phyloP scores from a whole-genome alignment of 2,888 invertebrate species.

The Tricholauxania praeusta region DNA sequence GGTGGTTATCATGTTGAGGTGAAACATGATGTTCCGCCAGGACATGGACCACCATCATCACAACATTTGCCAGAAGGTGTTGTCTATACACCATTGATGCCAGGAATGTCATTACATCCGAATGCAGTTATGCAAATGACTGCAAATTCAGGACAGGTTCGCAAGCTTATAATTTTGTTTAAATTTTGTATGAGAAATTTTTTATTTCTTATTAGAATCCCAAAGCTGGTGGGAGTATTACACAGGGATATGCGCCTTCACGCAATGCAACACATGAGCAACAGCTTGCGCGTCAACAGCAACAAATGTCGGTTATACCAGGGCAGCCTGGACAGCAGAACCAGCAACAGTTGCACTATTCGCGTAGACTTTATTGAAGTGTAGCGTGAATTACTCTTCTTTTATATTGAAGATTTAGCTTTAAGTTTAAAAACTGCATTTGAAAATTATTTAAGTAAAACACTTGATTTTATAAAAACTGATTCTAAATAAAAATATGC shows the following conservation, averaged over 20 bases:
- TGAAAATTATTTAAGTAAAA: too few species aligned
- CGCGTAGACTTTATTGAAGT: slow-evolving; percentile 59
- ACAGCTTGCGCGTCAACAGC: slow-evolving; percentile 60
- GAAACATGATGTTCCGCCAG: slow-evolving; percentile 59
- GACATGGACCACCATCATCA: slow-evolving; percentile 56
- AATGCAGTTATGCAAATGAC: slow-evolving; percentile 62
- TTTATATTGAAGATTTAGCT: background rate
- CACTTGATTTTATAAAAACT: too few species aligned
- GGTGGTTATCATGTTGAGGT: slow-evolving; percentile 66
- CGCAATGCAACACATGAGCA: slow-evolving; percentile 67
- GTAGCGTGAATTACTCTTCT: background rate
- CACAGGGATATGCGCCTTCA: slow-evolving; percentile 86
- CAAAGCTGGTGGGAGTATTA: slow-evolving; percentile 86
- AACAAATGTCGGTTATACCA: slow-evolving; percentile 58
- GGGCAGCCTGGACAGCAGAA: slow-evolving; percentile 58
- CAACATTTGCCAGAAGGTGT: slow-evolving; percentile 63
- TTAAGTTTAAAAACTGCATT: background rate
- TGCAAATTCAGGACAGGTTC: slow-evolving; percentile 58
- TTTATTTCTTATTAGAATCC: slow-evolving; percentile 70
- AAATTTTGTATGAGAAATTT: background rate
- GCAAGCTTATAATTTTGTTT: background rate
- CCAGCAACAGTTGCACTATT: slow-evolving; percentile 58
- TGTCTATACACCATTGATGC: slow-evolving; percentile 62
- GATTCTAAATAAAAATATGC: too few species aligned
- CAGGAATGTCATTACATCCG: slow-evolving; percentile 64